Percentiles rank a stretch among this genome's conserved stretches.
Evolutionary conservation across 2,888 invertebrate genomes (phyloP).

Genomic region (Brachypterus glaber): DNA sequence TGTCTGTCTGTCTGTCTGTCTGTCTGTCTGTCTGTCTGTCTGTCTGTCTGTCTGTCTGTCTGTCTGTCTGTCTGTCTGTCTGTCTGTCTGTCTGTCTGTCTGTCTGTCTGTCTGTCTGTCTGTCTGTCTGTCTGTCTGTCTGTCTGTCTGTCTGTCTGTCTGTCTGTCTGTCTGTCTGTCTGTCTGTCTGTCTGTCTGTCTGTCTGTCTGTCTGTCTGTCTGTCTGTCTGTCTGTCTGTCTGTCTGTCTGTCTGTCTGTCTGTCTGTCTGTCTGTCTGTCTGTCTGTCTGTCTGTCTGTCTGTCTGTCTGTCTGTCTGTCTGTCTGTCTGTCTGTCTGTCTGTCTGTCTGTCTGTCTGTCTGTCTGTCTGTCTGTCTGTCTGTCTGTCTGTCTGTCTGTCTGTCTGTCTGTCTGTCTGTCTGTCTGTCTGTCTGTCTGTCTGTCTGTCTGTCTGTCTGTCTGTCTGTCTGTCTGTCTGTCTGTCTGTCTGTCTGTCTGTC

Average conservation of each 20-base stretch:
- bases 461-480: conserved; percentile 6
- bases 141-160: conserved; percentile 2
- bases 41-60: conserved; percentile 6
- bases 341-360: conserved; percentile 6
- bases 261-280: conserved; percentile 6
- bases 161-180: conserved; percentile 2
- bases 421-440: conserved; percentile 6
- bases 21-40: conserved; percentile 6
- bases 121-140: conserved; percentile 2
- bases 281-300: conserved; percentile 6
- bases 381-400: conserved; percentile 6
- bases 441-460: conserved; percentile 6
- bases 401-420: conserved; percentile 6
- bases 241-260: conserved; percentile 4
- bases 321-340: conserved; percentile 6
- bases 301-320: conserved; percentile 6
- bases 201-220: conserved; percentile 2
- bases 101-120: conserved; percentile 6
- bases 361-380: conserved; percentile 6
- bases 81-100: conserved; percentile 6
- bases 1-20: conserved; percentile 18
- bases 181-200: conserved; percentile 2
- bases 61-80: conserved; percentile 6
- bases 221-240: conserved; percentile 2
- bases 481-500: conserved; percentile 6